Base-by-base conservation (phyloP, 2,797 vertebrate species). In the Rhyacichthys aspro region DNA sequence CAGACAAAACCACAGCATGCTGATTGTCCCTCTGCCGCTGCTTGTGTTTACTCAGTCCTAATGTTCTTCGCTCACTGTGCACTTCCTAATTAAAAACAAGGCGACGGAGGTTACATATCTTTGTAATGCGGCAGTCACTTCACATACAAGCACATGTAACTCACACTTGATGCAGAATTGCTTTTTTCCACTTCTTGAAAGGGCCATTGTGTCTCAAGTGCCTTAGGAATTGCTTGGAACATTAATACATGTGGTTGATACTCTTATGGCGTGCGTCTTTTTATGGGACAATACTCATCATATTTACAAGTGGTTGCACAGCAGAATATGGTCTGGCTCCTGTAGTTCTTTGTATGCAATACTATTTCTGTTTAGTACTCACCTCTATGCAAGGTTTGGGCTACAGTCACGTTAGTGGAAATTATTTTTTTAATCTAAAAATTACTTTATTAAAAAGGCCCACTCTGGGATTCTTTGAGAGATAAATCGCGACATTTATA, bases 61-160 rank as follows among this genome's bases (percentile, higher is more conserved):
- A 86, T 84, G 72, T 80, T 82, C 71, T 78, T 83, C 59, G 70
- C 82, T 85, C 85, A 47, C 78, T 19, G 47, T 81, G 67, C 58
- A 76, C 83, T 63, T 81, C 55, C 74, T 84, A 79, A 88, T 81
- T 86, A 80, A 83, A n/a, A 86, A 80, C 33, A 50, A 87, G 48
- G 62, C 71, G 81, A 71, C 70, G 76, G 70, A 81, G 63, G 78
- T 81, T 75, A 79, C 61, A 76, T 78, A 74, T 83, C 74, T 70
- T 57, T 15, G 36, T 76, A 66, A 72, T 61, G 63, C 70, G 62
- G 70, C 73, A 69, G 68, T 85, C 70, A 82, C 72, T 82, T 79
- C 70, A 84, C 75, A 61, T 77, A 70, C 32, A 82, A 65, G 65
- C 56, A 70, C 72, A 67, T 71, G 70, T 71, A 69, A 83, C 68